Evolutionary conservation across 2,888 invertebrate genomes (phyloP), one percentile per base, ranked within the genome.

Genomic region (Caenorhabditis sp.): DNA sequence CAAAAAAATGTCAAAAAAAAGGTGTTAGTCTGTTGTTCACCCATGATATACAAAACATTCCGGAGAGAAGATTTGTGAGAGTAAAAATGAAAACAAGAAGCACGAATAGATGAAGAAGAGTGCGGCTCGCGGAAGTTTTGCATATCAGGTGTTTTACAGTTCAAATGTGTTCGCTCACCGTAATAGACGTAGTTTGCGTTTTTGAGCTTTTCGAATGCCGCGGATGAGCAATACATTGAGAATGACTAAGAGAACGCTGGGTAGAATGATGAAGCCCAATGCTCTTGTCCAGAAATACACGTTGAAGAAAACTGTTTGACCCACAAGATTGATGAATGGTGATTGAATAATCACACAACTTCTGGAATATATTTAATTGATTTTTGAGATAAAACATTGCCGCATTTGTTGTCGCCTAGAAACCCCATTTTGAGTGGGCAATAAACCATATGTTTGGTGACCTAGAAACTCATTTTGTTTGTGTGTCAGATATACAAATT

Each of bases 221-320:
- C 92, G 90, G 88, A 95, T 94, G 3, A 97, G 91, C 10, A 95
- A 90, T 0, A 93, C 92, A 88, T 96, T 96, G 61, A 97, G 91
- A 21, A 94, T 92, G 0, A 95, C 94, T 53, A 97, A 91, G 1
- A 93, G 92, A 12, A 93, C 92, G 90, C 95, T 95, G 0, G 96
- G 96, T 68, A 94, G 90, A 76, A 94, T 90, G 88, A 96, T 94
- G n/a, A 96, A 94, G 89, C 94, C 94, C 8, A 95, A 89, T 14
- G 95, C 93, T 17, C 96, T 91, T 88, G 95, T 95, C 86, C 93
- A 92, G 89, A 91, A 90, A 77, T 90, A 90, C 36, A 79, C 64
- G 69, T 93, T 92, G 90, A 92, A 95, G 89, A 94, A 96, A 6
- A 92, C 89, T 88, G 93, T 92, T 75, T 79, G 78, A 3, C 87